These are phyloP conservation scores for Corythornis madagascariensis DNA, from an alignment of 2,113 vertebrate species.

Conservation along the genomic window DNA sequence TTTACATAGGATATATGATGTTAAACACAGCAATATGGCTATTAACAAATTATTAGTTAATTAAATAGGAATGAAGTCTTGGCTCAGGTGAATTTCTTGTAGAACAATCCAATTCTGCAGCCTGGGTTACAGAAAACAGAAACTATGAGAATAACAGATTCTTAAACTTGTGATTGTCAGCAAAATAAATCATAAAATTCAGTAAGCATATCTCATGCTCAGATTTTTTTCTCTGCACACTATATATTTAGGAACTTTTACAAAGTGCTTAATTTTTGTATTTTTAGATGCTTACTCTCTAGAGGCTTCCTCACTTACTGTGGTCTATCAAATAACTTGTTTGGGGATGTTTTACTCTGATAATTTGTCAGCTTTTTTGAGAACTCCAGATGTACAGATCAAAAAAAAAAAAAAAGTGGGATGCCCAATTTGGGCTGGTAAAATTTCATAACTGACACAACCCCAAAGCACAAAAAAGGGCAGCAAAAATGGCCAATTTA, in stretches of 20 bases:
- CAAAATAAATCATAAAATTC: not conserved
- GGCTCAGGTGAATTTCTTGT: not conserved
- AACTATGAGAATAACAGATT: not conserved
- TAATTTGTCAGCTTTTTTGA: not conserved
- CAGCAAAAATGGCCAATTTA: not conserved
- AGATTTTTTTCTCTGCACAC: not conserved
- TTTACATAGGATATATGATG: not conserved
- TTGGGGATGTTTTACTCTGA: not conserved
- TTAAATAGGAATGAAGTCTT: not conserved
- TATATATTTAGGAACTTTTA: not conserved
- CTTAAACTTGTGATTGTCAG: not conserved
- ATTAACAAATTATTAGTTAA: not conserved
- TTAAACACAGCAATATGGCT: not conserved
- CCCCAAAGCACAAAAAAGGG: not conserved
- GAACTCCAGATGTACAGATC: not conserved
- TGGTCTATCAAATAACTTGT: slow-evolving; percentile 9
- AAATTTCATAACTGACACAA: not conserved
- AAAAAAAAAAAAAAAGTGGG: not conserved
- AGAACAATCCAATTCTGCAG: not conserved
- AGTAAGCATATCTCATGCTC: not conserved
- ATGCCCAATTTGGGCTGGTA: not conserved
- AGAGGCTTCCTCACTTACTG: not conserved
- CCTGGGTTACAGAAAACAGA: not conserved
- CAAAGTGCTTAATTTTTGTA: not conserved
- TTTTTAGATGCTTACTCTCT: not conserved